Base-by-base conservation (phyloP, 2,113 vertebrate genomes). In the Istiophorus platypterus region DNA sequence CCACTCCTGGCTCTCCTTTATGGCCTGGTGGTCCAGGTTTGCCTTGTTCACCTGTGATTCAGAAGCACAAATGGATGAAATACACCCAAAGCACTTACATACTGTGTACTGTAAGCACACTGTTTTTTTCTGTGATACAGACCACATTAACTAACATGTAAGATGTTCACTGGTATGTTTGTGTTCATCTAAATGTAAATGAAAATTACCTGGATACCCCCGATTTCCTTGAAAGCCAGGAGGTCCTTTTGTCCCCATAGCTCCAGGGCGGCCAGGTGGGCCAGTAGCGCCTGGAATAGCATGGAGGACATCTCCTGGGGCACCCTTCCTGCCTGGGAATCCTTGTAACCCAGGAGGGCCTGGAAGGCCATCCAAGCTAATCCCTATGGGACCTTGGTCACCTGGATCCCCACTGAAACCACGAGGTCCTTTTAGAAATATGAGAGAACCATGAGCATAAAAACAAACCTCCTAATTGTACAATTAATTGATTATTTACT, bases 351-450 rank as follows among this genome's bases (percentile, higher is more conserved):
- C 92, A 64, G 80, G 79, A 73, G 26, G 10, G 17, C 92, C 92
- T 59, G n/a, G 54, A 57, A n/a, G 69, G 14, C 92, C 92, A 49
- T 85, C 84, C 20, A 76, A 26, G 24, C 59, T 71, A 51, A 63
- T 7, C 51, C 86, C 86, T 14, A 3, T 31, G 2, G n/a, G 29
- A 63, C 91, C 92, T 66, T 34, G 81, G 39, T 81, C 69, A 45
- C 92, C 93, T 63, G 76, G 76, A 52, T 91, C 82, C 41, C 93
- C 92, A 42, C 45, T 31, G 63, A 81, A 45, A 87, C 93, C 93
- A 64, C 0, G 66, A 54, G 12, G 81, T 31, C 92, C 97, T 94
- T 93, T 95, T 27, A 91, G 7, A 85, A 84, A 79, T 13, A 56
- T 39, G 3, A 78, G 17, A 81, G 3, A 58, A 17, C 10, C 29